phyloP scores from a whole-genome alignment of 92 coral and sea anemone species.

The Phenganax stokvisi region DNA sequence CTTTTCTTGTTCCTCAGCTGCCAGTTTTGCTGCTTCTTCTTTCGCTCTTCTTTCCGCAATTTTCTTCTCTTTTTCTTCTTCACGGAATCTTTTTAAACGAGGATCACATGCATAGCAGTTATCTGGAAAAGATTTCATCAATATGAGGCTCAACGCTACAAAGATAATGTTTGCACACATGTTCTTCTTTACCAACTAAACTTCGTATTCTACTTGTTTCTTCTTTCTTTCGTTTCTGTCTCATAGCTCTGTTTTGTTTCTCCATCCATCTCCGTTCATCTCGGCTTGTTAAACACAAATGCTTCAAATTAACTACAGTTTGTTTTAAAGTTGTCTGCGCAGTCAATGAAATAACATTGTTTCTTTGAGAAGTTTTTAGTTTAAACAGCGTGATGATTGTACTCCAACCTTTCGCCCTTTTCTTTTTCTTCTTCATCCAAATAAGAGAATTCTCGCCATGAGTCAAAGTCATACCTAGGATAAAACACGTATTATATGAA shows the following conservation, averaged over 20 bases:
- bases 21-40: slow-evolving; percentile 80
- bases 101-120: slow-evolving; percentile 84
- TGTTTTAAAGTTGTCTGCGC: too few species aligned
- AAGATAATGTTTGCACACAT: not conserved
- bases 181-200: slow-evolving; percentile 59
- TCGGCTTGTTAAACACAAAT: slow-evolving; percentile 56
- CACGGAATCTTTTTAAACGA: slow-evolving; percentile 79
- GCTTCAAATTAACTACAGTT: too few species aligned
- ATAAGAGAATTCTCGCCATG: slow-evolving; percentile 96
- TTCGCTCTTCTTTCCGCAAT: slow-evolving; percentile 96
- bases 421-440: slow-evolving; percentile 97
- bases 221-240: slow-evolving; percentile 89
- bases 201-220: slow-evolving; percentile 77
- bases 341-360: too few species aligned
- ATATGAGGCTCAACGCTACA: not conserved
- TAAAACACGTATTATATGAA: not conserved
- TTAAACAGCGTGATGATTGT: too few species aligned
- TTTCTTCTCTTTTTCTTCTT: slow-evolving; percentile 86
- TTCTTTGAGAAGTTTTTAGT: too few species aligned
- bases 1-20: slow-evolving; percentile 82
- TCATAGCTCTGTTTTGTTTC: slow-evolving; percentile 88
- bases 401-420: slow-evolving; percentile 84
- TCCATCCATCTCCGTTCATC: slow-evolving; percentile 98
- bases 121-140: slow-evolving; percentile 41
- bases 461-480: slow-evolving; percentile 82